phyloP scores from a whole-genome alignment of 1,140 invertebrate species.

The Drosophila lowei region DNA sequence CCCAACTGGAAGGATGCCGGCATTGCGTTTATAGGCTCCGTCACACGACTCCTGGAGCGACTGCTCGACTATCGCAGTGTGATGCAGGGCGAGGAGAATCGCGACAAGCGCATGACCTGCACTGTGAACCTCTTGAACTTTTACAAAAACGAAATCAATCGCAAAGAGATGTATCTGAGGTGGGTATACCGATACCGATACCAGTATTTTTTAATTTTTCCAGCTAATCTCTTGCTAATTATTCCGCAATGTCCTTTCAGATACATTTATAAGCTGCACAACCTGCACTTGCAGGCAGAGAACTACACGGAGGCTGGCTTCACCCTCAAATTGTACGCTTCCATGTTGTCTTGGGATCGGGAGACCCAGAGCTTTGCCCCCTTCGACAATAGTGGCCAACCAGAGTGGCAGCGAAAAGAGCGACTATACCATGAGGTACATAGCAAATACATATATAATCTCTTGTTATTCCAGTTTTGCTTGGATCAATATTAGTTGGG shows the following conservation, averaged over 20 bases:
- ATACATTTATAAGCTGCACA: constrained; percentile 98
- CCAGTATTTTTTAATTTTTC: not conserved
- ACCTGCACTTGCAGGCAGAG: constrained; percentile 95
- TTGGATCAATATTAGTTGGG: no score
- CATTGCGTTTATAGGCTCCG: constrained; percentile 94
- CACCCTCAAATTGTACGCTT: constrained; percentile 96
- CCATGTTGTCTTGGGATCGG: constrained; percentile 94
- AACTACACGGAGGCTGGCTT: constrained; percentile 98
- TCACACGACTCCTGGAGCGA: constrained; percentile 93
- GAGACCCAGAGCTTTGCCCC: constrained; percentile 85
- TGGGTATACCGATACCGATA: constrained; percentile 7
- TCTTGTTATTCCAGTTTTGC: no score
- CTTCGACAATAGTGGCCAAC: constrained; percentile 85
- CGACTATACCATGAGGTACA: constrained; percentile 91
- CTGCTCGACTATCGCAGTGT: constrained; percentile 96
- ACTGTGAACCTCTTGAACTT: constrained; percentile 98
- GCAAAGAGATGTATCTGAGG: constrained; percentile 97
- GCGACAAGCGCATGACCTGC: constrained; percentile 97
- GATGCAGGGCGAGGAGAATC: constrained; percentile 95
- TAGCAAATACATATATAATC: not conserved
- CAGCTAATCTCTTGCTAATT: not conserved
- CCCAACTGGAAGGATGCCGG: constrained; percentile 95
- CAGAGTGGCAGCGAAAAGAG: constrained; percentile 97
- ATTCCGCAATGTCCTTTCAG: constrained; percentile 16
- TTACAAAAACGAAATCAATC: constrained; percentile 97